Conservation (phyloP, 2,113 vertebrate genomes). For the Todiramphus chloris region DNA sequence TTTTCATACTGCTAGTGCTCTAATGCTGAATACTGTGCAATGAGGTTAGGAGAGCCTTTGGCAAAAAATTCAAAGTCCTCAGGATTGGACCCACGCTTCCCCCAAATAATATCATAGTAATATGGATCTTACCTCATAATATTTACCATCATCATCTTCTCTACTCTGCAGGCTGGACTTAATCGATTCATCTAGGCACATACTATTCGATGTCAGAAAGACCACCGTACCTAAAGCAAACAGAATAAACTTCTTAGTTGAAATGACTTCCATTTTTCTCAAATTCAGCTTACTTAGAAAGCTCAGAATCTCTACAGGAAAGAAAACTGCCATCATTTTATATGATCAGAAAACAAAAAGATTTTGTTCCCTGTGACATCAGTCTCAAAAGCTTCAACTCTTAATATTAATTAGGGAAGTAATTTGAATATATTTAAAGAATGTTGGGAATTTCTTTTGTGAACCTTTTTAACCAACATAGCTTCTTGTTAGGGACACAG, state of each 20-base stretch:
- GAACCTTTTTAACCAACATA: conserved; percentile 4
- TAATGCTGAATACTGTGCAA: neutral
- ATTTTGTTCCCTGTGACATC: conserved; percentile 32
- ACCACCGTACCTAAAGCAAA: conserved; percentile 53
- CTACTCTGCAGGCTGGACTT: conserved; percentile 43
- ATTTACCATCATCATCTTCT: conserved; percentile 59
- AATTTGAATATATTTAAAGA: conserved; percentile 53
- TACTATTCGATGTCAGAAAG: conserved; percentile 57
- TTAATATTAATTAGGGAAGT: conserved; percentile 66
- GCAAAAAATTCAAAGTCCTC: neutral
- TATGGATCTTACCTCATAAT: conserved; percentile 66
- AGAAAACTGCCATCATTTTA: conserved; percentile 65
- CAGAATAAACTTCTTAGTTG: conserved; percentile 52
- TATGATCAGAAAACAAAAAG: conserved; percentile 63
- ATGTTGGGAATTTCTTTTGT: conserved; percentile 66
- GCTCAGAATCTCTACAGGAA: conserved; percentile 2
- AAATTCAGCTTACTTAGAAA: conserved; percentile 18
- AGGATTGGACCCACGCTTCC: neutral
- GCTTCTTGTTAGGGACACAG: conserved; percentile 42
- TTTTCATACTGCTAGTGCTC: neutral
- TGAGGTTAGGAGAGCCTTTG: neutral
- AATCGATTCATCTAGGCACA: conserved; percentile 53
- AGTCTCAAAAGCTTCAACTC: conserved; percentile 31
- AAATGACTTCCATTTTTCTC: conserved; percentile 70
- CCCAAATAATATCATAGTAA: neutral